Percentiles rank a stretch among this genome's conserved stretches.
Evolutionary conservation across 1,140 invertebrate genomes (phyloP).

Genomic region (Phthorimaea operculella): DNA sequence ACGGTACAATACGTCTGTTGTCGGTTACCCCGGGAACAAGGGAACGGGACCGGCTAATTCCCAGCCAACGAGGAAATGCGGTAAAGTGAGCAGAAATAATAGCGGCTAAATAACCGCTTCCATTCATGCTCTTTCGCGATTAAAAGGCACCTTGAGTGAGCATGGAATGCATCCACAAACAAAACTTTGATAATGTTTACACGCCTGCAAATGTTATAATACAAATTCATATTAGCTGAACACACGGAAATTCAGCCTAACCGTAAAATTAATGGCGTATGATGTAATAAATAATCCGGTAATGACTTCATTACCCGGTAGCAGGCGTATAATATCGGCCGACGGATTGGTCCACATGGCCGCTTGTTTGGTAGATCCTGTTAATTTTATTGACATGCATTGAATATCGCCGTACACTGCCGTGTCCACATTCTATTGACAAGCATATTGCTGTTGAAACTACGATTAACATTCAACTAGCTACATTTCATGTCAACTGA

Average conservation of each 20-base stretch:
- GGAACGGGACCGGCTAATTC: not conserved
- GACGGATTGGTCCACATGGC: slow-evolving; percentile 33
- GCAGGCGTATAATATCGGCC: slow-evolving; percentile 14
- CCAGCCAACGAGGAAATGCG: not conserved
- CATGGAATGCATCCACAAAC: too few species aligned
- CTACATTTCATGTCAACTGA: not conserved
- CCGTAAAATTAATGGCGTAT: not conserved
- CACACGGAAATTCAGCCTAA: too few species aligned
- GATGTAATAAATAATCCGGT: not conserved
- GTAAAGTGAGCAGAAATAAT: not conserved
- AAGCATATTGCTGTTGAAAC: too few species aligned
- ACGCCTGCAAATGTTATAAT: too few species aligned
- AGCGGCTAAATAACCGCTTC: not conserved
- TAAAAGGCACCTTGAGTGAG: too few species aligned
- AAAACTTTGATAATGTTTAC: too few species aligned
- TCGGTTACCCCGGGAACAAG: not conserved
- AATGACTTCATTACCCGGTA: slow-evolving; percentile 9
- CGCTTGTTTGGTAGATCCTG: slow-evolving; percentile 18
- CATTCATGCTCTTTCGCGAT: too few species aligned
- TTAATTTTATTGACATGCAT: not conserved
- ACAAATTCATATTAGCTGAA: too few species aligned
- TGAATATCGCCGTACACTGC: too few species aligned
- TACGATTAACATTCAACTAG: too few species aligned
- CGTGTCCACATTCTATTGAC: too few species aligned
- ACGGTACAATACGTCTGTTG: slow-evolving; percentile 8